Evolutionary conservation across 2,888 invertebrate genomes (phyloP).

Genomic region (Tortricodes alternella): DNA sequence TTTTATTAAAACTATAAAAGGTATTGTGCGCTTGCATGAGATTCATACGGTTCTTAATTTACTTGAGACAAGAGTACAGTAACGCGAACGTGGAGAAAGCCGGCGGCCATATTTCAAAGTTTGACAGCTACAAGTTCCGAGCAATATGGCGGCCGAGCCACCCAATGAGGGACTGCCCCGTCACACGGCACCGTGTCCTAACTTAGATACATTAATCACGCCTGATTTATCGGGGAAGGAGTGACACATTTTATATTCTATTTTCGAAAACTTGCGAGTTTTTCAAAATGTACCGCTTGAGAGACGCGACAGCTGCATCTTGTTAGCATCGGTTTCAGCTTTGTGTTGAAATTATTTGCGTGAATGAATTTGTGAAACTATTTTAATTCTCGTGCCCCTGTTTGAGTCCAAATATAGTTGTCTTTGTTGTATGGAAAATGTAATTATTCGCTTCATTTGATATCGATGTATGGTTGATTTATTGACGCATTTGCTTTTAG

Average conservation of each 20-base stretch:
- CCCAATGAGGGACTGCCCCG: slow-evolving; percentile 79
- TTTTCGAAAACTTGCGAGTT: slow-evolving; percentile 78
- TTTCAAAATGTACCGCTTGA: slow-evolving; percentile 75
- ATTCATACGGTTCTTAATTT: slow-evolving; percentile 57
- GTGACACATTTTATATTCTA: slow-evolving; percentile 82
- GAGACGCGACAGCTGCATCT: slow-evolving; percentile 79
- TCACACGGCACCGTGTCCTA: slow-evolving; percentile 73
- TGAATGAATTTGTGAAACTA: slow-evolving; percentile 61
- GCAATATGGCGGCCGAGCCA: slow-evolving; percentile 81
- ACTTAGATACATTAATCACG: slow-evolving; percentile 77
- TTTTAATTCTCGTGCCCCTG: slow-evolving; percentile 49
- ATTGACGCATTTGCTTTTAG: too few relatives aligned
- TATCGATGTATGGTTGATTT: slow-evolving; percentile 67
- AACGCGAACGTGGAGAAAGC: slow-evolving; percentile 65
- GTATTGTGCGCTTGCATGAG: slow-evolving; percentile 51
- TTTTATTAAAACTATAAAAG: slow-evolving; percentile 25
- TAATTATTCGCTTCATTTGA: slow-evolving; percentile 63
- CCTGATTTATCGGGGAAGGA: slow-evolving; percentile 79
- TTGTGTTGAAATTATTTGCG: slow-evolving; percentile 76
- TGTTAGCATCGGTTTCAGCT: slow-evolving; percentile 76
- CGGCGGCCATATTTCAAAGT: slow-evolving; percentile 77
- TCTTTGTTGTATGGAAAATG: slow-evolving; percentile 61
- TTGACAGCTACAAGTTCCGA: slow-evolving; percentile 81
- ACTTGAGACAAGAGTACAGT: slow-evolving; percentile 72
- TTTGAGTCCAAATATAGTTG: slow-evolving; percentile 51